Evolutionary conservation across 2,797 vertebrate genomes (phyloP).

Genomic region (Dallia pectoralis): DNA sequence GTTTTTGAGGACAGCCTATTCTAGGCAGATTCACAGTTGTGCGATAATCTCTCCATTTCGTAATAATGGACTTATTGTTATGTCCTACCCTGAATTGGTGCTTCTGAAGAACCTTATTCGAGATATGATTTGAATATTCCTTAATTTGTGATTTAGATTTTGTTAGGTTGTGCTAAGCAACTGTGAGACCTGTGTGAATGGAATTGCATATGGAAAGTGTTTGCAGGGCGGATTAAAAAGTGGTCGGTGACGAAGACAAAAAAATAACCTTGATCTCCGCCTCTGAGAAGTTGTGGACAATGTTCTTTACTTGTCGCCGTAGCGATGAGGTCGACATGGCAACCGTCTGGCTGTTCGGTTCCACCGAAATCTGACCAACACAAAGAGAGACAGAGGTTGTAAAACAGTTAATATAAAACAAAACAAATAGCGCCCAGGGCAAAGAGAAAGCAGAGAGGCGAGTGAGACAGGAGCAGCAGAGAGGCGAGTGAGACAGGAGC

Average conservation of each 20-base stretch:
- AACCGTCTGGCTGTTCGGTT: constrained; percentile 73
- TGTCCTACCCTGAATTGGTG: too few species aligned
- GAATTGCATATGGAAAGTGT: neutral
- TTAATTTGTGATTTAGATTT: too few species aligned
- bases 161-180: too few species aligned
- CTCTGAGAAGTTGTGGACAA: constrained; percentile 95
- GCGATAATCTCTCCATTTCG: too few species aligned
- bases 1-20: too few species aligned
- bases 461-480: neutral
- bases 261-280: constrained; percentile 89
- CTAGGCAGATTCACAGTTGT: too few species aligned
- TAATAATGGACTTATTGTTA: too few species aligned
- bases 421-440: constrained; percentile 30
- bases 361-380: constrained; percentile 62
- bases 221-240: neutral
- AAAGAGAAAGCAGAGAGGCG: constrained; percentile 19
- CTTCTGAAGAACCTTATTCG: too few species aligned
- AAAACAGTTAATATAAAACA: constrained; percentile 44
- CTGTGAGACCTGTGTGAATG: too few species aligned
- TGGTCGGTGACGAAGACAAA: constrained; percentile 6
- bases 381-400: constrained; percentile 34
- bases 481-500: neutral
- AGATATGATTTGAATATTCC: too few species aligned
- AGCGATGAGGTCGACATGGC: constrained; percentile 94
- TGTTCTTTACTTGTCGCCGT: constrained; percentile 94